Evolutionary conservation across 1,140 invertebrate species (phyloP).

Genomic region (Drosophila navojoa): DNA sequence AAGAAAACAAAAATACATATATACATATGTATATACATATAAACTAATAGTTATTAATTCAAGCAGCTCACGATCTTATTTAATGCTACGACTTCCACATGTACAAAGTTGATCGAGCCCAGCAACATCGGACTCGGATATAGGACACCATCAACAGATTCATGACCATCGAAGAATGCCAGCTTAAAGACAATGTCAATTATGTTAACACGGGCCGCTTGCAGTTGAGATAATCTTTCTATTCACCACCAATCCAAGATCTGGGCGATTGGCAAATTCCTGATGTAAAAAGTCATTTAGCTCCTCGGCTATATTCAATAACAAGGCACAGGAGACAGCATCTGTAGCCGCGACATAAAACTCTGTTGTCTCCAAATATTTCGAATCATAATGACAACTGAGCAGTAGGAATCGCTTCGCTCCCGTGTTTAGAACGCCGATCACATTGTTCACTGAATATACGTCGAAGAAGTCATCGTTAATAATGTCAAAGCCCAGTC

Average conservation of each 20-base stretch:
- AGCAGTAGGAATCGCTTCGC: conserved; percentile 25
- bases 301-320: conserved; percentile 21
- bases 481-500: background rate
- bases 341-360: conserved; percentile 26
- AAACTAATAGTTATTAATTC: background rate
- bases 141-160: background rate
- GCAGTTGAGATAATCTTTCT: too few species aligned
- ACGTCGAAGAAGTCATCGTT: conserved; percentile 2
- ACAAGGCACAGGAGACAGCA: conserved; percentile 28
- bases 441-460: conserved; percentile 5
- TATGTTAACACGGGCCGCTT: background rate
- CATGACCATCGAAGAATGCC: conserved; percentile 31
- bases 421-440: conserved; percentile 13
- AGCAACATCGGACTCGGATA: conserved; percentile 5
- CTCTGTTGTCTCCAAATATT: background rate
- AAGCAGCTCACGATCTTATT: conserved; percentile 13
- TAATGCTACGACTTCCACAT: conserved; percentile 1
- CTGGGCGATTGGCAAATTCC: background rate
- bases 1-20: too few species aligned
- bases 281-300: conserved; percentile 7
- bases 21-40: background rate
- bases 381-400: conserved; percentile 37
- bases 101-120: conserved; percentile 19
- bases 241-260: conserved; percentile 32
- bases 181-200: conserved; percentile 11